Conservation (phyloP, 2,797 vertebrate species). For the Scolopax bukidnonensis region DNA sequence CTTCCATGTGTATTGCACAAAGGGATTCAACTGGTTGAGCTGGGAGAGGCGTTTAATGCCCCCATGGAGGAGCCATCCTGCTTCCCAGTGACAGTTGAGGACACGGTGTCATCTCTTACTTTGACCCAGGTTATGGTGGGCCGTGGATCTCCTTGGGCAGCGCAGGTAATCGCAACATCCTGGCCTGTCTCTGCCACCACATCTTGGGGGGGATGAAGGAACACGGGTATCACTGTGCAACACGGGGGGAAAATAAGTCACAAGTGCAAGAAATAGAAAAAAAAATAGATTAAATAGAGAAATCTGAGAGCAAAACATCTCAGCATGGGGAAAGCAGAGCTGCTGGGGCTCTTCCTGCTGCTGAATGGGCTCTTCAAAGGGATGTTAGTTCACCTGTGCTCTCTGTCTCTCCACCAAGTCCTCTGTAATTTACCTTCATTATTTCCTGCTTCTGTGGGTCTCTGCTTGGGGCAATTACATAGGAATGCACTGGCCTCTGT, state of each 20-base stretch:
- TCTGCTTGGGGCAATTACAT: background rate
- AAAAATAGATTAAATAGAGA: background rate
- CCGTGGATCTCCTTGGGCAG: slow-evolving; percentile 71
- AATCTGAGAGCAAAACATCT: accelerated
- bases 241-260: background rate
- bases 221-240: slow-evolving; percentile 69
- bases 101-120: background rate
- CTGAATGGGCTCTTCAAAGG: background rate
- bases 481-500: background rate
- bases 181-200: slow-evolving; percentile 69
- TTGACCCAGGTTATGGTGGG: slow-evolving; percentile 77
- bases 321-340: accelerated
- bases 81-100: accelerated
- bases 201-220: slow-evolving; percentile 66
- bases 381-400: background rate
- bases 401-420: background rate
- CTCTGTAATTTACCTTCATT: background rate
- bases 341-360: background rate
- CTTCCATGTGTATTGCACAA: accelerated
- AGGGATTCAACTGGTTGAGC: background rate
- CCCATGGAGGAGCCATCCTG: background rate
- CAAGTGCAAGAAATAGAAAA: background rate
- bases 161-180: slow-evolving; percentile 56
- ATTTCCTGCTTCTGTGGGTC: background rate
- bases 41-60: background rate